Evolutionary conservation across 2,888 invertebrate species (phyloP), one percentile per base, ranked within the genome.

Genomic region (Gastrophysa polygoni): DNA sequence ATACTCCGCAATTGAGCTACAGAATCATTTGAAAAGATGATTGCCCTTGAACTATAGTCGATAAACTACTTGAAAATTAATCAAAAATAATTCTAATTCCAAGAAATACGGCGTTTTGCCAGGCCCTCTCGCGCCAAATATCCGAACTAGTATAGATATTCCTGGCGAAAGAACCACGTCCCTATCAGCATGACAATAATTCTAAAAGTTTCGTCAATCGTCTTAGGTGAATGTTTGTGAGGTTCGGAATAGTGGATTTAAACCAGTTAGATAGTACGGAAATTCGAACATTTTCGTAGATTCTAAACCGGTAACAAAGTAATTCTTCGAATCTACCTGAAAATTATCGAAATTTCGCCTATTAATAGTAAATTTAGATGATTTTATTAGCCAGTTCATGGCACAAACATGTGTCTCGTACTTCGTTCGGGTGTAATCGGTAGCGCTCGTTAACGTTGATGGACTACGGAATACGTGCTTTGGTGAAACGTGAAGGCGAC

Each of bases 381-480:
- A 77, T 75, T 75, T 74, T 74, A 74, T 74, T 74, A 72, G 73
- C 74, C 73, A 70, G 71, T 75, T 77, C 75, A 75, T 74, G 72
- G 74, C 73, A 38, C 29, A 69, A 77, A 75, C 77, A 75, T 74
- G 75, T 75, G 77, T 75, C 71, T 78, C 78, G 78, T 77, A 67
- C 69, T 64, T 60, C 63, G 61, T 57, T 79, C 79, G 79, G 76
- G 48, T 56, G 69, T 61, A 63, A 47, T 79, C 79, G 78, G 74
- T 50, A 67, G 66, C 71, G 70, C 71, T 75, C 78, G 77, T 71
- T 71, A 65, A 61, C 72, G 74, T 71, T 73, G 73, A 76, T 77
- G 78, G 77, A 73, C 77, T 82, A 81, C 82, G 82, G 77, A 73
- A 77, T 82, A 81, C 82, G 82, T 82, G 82, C 82, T 81, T 81